Percentiles rank a stretch among this genome's conserved stretches.
phyloP scores from a whole-genome alignment of 1,140 invertebrate genomes.

The Bombus confusus region DNA sequence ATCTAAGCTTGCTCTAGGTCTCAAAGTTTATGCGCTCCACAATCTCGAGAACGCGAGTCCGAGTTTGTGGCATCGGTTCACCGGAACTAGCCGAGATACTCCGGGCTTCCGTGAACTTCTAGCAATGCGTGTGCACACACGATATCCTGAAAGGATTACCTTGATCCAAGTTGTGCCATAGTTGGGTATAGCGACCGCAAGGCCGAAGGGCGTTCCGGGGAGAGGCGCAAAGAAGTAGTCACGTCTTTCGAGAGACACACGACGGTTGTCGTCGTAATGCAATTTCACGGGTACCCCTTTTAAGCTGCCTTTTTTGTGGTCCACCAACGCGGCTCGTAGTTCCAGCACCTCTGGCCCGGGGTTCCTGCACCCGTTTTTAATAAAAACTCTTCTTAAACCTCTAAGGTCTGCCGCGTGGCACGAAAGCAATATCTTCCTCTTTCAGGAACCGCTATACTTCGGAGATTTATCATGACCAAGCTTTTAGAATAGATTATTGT shows the following conservation, averaged over 20 bases:
- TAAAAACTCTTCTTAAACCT: not conserved
- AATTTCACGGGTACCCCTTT: conserved; percentile 88
- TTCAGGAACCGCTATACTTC: not conserved
- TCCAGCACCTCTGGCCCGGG: conserved; percentile 79
- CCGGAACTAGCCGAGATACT: not conserved
- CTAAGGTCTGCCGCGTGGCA: not conserved
- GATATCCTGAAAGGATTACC: conserved; percentile 60
- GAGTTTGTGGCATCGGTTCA: not conserved
- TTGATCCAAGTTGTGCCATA: conserved; percentile 91
- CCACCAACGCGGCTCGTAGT: conserved; percentile 89
- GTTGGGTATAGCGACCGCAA: conserved; percentile 91
- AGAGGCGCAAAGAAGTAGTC: conserved; percentile 93
- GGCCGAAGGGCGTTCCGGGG: conserved; percentile 92
- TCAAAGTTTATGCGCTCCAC: conserved; percentile 1
- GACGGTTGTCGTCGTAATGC: conserved; percentile 91
- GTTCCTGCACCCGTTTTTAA: conserved; percentile 72
- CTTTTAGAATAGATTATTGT: not conserved
- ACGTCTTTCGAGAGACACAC: conserved; percentile 90
- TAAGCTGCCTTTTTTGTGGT: conserved; percentile 86
- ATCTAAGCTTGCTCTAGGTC: not conserved
- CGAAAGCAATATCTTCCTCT: conserved; percentile 6
- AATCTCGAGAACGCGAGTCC: conserved; percentile 12
- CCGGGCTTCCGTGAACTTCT: conserved; percentile 9
- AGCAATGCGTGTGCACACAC: not conserved
- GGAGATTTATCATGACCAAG: not conserved